Evolutionary conservation across 2,888 invertebrate species (phyloP).

Genomic region (Cremastobaeus sp.): DNA sequence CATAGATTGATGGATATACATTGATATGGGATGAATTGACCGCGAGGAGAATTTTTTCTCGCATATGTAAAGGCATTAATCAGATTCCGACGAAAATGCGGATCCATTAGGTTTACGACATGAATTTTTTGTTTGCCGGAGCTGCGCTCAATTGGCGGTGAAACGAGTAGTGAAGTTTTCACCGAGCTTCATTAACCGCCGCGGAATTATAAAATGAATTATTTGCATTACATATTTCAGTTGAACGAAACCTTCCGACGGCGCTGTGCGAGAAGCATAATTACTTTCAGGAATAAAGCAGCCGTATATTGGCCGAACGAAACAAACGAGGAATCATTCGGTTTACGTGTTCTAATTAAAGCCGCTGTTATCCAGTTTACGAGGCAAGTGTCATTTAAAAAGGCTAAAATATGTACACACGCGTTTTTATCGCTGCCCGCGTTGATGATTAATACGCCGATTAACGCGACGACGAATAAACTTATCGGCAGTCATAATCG

Average conservation of each 20-base stretch:
- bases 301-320: constrained; percentile 1
- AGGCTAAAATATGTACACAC: too few species aligned
- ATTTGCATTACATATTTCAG: constrained; percentile 3
- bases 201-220: constrained; percentile 13
- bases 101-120: too few species aligned
- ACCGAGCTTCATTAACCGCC: constrained; percentile 10
- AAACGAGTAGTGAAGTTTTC: constrained; percentile 17
- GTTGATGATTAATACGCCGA: constrained; percentile 9
- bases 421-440: constrained; percentile 9
- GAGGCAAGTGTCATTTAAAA: constrained; percentile 34
- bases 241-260: constrained; percentile 10
- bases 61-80: too few species aligned
- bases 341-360: constrained; percentile 15
- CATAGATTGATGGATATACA: too few species aligned
- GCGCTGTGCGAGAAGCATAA: constrained; percentile 4
- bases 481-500: constrained; percentile 18
- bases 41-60: too few species aligned
- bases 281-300: constrained; percentile 17
- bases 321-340: constrained; percentile 15
- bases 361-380: constrained; percentile 20
- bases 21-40: too few species aligned
- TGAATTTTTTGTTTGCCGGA: neutral
- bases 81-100: too few species aligned
- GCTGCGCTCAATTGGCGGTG: constrained; percentile 19
- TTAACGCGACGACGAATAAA: constrained; percentile 31